A percentile compares a stretch with the other conserved stretches of the same genome.
phyloP scores from a whole-genome alignment of 2,797 vertebrate species.

The Menidia menidia region DNA sequence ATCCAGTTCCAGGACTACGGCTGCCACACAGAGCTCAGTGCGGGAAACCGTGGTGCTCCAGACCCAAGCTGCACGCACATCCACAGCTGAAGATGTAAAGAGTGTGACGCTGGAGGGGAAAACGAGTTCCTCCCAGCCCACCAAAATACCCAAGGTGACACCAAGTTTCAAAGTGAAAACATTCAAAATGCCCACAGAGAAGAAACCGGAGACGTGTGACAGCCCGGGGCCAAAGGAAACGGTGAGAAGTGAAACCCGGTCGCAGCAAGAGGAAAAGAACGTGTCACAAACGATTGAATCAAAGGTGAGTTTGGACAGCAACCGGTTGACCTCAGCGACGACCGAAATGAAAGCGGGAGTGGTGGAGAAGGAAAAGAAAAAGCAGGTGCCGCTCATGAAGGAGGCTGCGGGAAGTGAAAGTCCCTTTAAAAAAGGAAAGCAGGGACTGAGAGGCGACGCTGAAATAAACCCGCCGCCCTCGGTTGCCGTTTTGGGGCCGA shows the following conservation, averaged over 20 bases:
- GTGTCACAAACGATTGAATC: slow-evolving; percentile 53
- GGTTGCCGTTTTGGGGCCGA: slow-evolving; percentile 62
- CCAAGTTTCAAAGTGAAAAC: slow-evolving; percentile 88
- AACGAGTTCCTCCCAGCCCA: slow-evolving; percentile 66
- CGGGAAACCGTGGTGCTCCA: slow-evolving; percentile 75
- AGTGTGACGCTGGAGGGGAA: slow-evolving; percentile 76
- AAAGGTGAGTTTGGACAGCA: slow-evolving; percentile 57
- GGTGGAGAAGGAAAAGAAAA: slow-evolving; percentile 59
- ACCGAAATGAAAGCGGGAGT: slow-evolving; percentile 57
- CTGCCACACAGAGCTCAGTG: slow-evolving; percentile 66
- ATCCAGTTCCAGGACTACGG: slow-evolving; percentile 62
- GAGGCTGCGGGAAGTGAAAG: slow-evolving; percentile 58
- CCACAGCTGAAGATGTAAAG: slow-evolving; percentile 75
- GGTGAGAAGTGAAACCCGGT: slow-evolving; percentile 56
- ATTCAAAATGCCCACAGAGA: slow-evolving; percentile 81
- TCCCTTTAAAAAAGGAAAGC: slow-evolving; percentile 65
- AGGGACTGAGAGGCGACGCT: slow-evolving; percentile 58
- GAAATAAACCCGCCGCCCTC: slow-evolving; percentile 66
- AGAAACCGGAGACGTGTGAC: slow-evolving; percentile 58
- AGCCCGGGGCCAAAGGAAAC: slow-evolving; percentile 57
- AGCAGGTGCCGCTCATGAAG: slow-evolving; percentile 43
- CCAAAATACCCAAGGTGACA: slow-evolving; percentile 82
- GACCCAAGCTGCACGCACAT: slow-evolving; percentile 64
- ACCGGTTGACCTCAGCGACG: slow-evolving; percentile 49
- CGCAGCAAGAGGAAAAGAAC: slow-evolving; percentile 61